A percentile compares a stretch with the other conserved stretches of the same genome.
phyloP scores from a whole-genome alignment of 2,113 vertebrate species.

The Microcebus griseorufus region DNA sequence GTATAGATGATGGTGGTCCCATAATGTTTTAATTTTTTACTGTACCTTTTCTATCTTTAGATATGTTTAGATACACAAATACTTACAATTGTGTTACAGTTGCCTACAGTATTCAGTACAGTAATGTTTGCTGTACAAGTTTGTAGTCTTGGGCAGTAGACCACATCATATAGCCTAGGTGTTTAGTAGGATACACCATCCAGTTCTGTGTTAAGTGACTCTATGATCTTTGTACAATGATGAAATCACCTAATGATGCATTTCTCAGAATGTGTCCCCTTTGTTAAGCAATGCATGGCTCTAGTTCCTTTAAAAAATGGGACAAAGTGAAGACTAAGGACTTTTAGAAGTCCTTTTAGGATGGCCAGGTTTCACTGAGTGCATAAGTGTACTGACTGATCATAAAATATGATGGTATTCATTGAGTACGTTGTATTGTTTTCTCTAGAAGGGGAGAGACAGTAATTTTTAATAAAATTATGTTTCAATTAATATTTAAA shows the following conservation, averaged over 20 bases:
- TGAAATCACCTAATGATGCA: background rate
- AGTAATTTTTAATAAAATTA: background rate
- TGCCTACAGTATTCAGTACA: background rate
- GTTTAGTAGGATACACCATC: background rate
- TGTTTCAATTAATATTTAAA: background rate
- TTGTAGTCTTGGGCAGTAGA: background rate
- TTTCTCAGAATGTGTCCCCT: background rate
- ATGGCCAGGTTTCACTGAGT: background rate
- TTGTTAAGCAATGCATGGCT: background rate
- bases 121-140: background rate
- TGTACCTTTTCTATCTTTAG: background rate
- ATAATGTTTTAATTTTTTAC: background rate
- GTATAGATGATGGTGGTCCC: background rate
- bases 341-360: background rate
- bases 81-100: background rate
- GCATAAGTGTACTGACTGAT: background rate
- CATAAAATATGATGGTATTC: background rate
- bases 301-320: background rate
- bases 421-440: background rate
- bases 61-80: background rate
- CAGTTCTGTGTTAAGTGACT: background rate
- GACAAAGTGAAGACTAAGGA: background rate
- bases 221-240: background rate
- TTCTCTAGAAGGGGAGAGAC: background rate
- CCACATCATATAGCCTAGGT: background rate